Base-by-base conservation (phyloP, 2,113 vertebrate genomes). In the Rhinolophus ferrumequinum region DNA sequence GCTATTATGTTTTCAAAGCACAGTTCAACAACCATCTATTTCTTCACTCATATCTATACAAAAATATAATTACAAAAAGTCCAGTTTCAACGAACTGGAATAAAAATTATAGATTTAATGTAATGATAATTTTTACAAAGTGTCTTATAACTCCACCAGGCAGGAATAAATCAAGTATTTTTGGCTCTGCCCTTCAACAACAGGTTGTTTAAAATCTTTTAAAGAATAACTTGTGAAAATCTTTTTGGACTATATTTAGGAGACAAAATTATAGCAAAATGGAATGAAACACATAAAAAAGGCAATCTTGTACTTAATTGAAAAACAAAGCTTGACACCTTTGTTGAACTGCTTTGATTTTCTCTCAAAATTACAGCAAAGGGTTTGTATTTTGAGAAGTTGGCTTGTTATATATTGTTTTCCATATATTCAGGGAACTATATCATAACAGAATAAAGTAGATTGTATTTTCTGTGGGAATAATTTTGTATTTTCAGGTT, bases 41-140 rank as follows among this genome's bases (percentile, higher is more conserved):
- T 90, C 88, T 79, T 92, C 44, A 93, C 88, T 91, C 13, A 62
- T 64, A 92, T 30, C 44, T 50, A 33, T 35, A 79, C 2, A 47
- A 93, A 86, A 82, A n/a, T 77, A 11, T 72, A 90, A 67, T 86
- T 81, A 67, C 77, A 80, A 80, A 92, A 76, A 69, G 58, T 50
- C 3, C 9, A 75, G 47, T 7, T 66, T 79, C 26, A 86, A 75
- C 47, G 13, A 60, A 10, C 6, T 90, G 3, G 38, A 35, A 80
- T 82, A 28, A 96, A 94, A 93, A 80, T 33, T 54, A 50, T 22
- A 77, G 21, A 79, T 76, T 82, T 24, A 76, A 77, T 88, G 60
- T 54, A 4, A 33, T 67, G n/a, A 52, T 67, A 90, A 33, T 67
- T 44, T 92, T n/a, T 28, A 38, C 11, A 93, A 92, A 73, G 3